Evolutionary conservation across 1,140 invertebrate genomes (phyloP).

Genomic region (Zaprionus ghesquierei): DNA sequence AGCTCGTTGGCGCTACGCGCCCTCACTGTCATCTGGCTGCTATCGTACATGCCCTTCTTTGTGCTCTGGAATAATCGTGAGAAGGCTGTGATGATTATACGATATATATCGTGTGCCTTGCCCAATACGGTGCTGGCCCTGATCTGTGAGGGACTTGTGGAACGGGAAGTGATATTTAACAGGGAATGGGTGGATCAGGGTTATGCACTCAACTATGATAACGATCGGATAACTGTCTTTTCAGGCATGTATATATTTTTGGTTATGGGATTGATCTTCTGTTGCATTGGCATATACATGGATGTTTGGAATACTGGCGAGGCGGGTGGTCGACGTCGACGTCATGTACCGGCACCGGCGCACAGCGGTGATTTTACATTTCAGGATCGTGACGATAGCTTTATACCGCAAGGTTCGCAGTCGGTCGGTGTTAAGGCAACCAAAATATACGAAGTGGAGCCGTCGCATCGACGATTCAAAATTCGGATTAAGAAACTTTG

Average conservation of each 20-base stretch:
- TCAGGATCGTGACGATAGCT: constrained; percentile 20
- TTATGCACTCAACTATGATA: constrained; percentile 1
- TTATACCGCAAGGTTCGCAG: constrained; percentile 17
- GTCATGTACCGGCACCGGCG: neutral
- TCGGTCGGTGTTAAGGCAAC: constrained; percentile 49
- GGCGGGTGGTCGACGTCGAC: constrained; percentile 15
- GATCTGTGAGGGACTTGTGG: constrained; percentile 30
- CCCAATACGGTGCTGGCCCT: constrained; percentile 49
- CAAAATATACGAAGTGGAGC: constrained; percentile 69
- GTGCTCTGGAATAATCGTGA: constrained; percentile 43
- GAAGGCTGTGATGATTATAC: neutral
- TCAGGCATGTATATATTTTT: constrained; percentile 32
- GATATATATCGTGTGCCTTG: constrained; percentile 27
- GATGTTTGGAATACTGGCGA: constrained; percentile 54
- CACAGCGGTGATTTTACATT: constrained; percentile 30
- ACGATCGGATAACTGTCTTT: neutral
- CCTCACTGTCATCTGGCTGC: constrained; percentile 47
- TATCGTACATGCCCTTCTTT: constrained; percentile 54
- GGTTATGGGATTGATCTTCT: neutral
- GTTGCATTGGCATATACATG: constrained; percentile 45
- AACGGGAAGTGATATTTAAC: constrained; percentile 43
- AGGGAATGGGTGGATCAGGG: constrained; percentile 2
- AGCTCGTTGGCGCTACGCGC: constrained; percentile 24
- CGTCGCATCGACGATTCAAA: constrained; percentile 62
- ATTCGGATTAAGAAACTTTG: constrained; percentile 62